Base-by-base conservation (phyloP, 2,797 vertebrate genomes). In the Mionectes olivaceus region DNA sequence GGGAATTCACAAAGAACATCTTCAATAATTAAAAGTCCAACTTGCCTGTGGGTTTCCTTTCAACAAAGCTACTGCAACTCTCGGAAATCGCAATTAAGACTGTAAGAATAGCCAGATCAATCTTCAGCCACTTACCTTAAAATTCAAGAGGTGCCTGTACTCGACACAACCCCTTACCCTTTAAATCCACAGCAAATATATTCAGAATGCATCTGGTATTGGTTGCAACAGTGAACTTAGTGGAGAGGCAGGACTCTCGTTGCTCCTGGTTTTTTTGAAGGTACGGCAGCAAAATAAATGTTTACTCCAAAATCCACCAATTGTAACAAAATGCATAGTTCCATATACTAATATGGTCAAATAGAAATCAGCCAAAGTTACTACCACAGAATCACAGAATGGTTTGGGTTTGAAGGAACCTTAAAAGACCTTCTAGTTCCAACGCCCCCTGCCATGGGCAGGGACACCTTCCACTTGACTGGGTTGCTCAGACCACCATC, bases 11-110 rank as follows among this genome's bases (percentile, higher is more conserved):
- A 67, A 67, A 37, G 33, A 93, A 75, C 69, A 59, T 65, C 56
- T 89, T 92, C 79, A 87, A 44, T 80, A 89, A 95, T 68, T 88
- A 89, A 91, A 94, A 91, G 47, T 46, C 94, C 68, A 74, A 67
- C 55, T 61, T 84, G 56, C 53, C 49, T 57, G n/a, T 68, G 41
- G 10, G n/a, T 74, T 75, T 95, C 70, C 49, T 89, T 87, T 70
- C 77, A 94, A 79, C 32, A 84, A 93, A 93, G 33, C 56, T 33
- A 67, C 47, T 1, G 14, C 10, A 74, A 39, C 53, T 81, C 59
- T 53, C 84, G 52, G 77, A 96, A 94, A 88, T 12, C 3, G 6
- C 60, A 81, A 47, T 41, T 79, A 94, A 59, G 74, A 61, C 77
- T 76, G 9, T 50, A 84, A 86, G 76, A 91, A 85, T 17, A 83